Evolutionary conservation across 2,888 invertebrate genomes (phyloP).

Genomic region (Leistus spinibarbis): DNA sequence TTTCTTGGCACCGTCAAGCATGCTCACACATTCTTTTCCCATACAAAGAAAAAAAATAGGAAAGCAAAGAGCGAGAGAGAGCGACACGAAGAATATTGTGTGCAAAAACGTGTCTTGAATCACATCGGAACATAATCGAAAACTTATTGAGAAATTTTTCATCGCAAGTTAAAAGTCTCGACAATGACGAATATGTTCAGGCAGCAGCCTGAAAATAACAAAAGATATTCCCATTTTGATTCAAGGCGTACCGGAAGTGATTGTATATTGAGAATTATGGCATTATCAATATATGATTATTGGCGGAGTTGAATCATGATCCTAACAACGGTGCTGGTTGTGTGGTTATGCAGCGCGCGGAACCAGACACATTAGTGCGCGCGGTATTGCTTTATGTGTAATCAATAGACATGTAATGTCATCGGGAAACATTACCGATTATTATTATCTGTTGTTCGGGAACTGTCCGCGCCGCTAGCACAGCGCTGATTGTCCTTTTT

Average conservation of each 20-base stretch:
- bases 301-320: no score
- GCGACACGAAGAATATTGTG: neutral
- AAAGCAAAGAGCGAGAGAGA: neutral
- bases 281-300: no score
- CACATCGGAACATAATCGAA: slow-evolving; percentile 14
- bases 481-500: slow-evolving; percentile 20
- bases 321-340: neutral
- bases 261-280: neutral
- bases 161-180: neutral
- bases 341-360: neutral
- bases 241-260: neutral
- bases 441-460: slow-evolving; percentile 8
- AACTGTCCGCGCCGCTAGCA: no score
- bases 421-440: slow-evolving; percentile 17
- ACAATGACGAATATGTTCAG: neutral
- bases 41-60: neutral
- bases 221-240: neutral
- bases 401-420: slow-evolving; percentile 23
- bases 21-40: slow-evolving; percentile 3
- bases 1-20: slow-evolving; percentile 21
- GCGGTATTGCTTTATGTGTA: slow-evolving; percentile 11
- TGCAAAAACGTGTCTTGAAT: slow-evolving; percentile 20
- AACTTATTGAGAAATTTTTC: slow-evolving; percentile 27
- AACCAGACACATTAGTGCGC: neutral
- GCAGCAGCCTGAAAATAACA: neutral